A percentile compares a stretch with the other conserved stretches of the same genome.
Conservation (phyloP, 2,113 vertebrate genomes). For the Buteo buteo region DNA sequence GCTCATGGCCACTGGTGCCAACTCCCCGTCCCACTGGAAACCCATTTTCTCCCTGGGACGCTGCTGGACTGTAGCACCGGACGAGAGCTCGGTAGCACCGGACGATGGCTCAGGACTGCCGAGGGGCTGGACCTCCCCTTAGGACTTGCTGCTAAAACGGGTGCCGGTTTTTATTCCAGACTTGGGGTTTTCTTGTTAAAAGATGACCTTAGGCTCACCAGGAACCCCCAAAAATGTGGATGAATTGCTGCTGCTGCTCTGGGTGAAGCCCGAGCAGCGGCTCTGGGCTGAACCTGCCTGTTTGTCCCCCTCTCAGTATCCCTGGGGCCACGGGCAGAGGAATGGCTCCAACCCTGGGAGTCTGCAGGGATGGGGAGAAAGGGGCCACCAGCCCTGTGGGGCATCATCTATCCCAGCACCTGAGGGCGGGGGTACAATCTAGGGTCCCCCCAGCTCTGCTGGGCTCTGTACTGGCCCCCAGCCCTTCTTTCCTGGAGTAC, state of each 20-base stretch:
- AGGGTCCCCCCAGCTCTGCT: background rate
- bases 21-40: background rate
- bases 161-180: background rate
- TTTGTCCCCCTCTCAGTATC: background rate
- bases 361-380: background rate
- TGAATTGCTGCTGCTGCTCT: background rate
- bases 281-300: background rate
- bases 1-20: background rate
- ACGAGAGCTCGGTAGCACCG: background rate
- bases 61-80: background rate
- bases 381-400: background rate
- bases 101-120: background rate
- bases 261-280: background rate
- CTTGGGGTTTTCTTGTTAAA: background rate
- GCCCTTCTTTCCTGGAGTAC: background rate
- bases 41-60: background rate
- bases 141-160: background rate
- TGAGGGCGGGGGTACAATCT: background rate
- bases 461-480: background rate
- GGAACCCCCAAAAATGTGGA: background rate
- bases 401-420: background rate
- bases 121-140: background rate
- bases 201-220: background rate
- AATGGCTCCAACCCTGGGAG: background rate
- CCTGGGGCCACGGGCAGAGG: fast-evolving